phyloP scores from a whole-genome alignment of 2,113 vertebrate species.

The Mesocricetus auratus region DNA sequence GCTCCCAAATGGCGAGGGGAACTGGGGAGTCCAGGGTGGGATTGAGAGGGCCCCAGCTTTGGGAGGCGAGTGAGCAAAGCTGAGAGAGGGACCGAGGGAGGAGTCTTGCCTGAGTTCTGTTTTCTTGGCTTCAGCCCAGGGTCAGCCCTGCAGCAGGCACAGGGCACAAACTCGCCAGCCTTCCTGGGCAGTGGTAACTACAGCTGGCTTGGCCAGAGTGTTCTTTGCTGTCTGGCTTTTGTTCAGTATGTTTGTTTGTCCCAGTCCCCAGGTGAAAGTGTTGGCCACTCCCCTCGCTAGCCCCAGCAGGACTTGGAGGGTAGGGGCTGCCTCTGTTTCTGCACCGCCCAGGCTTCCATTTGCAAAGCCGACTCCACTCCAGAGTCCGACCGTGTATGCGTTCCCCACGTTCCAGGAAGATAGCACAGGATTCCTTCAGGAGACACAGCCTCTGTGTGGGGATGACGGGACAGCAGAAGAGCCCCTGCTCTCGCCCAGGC shows the following conservation, averaged over 20 bases:
- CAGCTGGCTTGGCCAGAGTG: background rate
- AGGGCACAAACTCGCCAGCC: background rate
- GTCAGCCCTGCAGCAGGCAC: background rate
- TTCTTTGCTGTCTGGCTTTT: background rate
- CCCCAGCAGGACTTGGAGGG: background rate
- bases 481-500: background rate
- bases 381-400: background rate
- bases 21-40: background rate
- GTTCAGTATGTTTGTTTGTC: background rate
- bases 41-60: background rate
- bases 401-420: background rate
- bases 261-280: background rate
- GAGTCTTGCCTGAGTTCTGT: background rate
- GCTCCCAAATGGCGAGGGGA: background rate
- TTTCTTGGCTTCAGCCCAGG: background rate
- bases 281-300: background rate
- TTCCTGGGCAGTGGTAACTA: rapidly evolving
- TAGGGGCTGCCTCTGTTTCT: background rate
- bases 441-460: background rate
- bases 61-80: background rate
- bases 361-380: background rate
- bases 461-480: rapidly evolving
- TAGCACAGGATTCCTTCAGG: rapidly evolving
- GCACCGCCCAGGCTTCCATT: too few species aligned
- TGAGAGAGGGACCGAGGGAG: background rate